phyloP scores from a whole-genome alignment of 2,888 invertebrate genomes.

The Callyntrura guangdongensis region DNA sequence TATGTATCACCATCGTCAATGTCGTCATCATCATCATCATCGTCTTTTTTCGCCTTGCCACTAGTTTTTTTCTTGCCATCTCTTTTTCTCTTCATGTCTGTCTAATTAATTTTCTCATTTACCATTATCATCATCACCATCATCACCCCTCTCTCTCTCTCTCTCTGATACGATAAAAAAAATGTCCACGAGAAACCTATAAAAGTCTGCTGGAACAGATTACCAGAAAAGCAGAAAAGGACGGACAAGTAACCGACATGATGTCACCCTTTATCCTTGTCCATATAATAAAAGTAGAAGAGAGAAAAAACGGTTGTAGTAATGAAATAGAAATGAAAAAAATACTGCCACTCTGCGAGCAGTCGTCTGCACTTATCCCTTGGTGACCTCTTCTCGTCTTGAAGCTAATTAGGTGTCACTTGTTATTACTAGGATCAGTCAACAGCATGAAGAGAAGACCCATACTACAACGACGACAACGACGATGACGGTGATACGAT shows the following conservation, averaged over 20 bases:
- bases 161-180: conserved; percentile 18
- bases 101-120: conserved; percentile 66
- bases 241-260: conserved; percentile 61
- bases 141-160: not conserved
- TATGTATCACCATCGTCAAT: conserved; percentile 30
- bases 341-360: conserved; percentile 8
- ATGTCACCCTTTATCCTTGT: conserved; percentile 50
- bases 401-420: conserved; percentile 75
- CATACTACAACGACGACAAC: not conserved
- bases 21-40: not conserved
- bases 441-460: conserved; percentile 24
- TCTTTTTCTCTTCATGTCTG: conserved; percentile 1
- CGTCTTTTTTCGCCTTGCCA: not conserved
- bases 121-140: conserved; percentile 35
- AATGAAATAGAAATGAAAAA: conserved; percentile 49
- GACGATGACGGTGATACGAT: conserved; percentile 30
- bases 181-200: conserved; percentile 30
- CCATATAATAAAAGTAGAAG: conserved; percentile 6
- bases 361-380: conserved; percentile 35
- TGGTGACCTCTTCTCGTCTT: conserved; percentile 65
- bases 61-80: not conserved
- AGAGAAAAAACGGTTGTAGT: conserved; percentile 23
- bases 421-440: conserved; percentile 70
- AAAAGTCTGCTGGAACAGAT: conserved; percentile 28
- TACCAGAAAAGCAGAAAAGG: conserved; percentile 21